Evolutionary conservation across 2,113 vertebrate species (phyloP), one percentile per base, ranked within the genome.

Genomic region (Microcebus murinus): DNA sequence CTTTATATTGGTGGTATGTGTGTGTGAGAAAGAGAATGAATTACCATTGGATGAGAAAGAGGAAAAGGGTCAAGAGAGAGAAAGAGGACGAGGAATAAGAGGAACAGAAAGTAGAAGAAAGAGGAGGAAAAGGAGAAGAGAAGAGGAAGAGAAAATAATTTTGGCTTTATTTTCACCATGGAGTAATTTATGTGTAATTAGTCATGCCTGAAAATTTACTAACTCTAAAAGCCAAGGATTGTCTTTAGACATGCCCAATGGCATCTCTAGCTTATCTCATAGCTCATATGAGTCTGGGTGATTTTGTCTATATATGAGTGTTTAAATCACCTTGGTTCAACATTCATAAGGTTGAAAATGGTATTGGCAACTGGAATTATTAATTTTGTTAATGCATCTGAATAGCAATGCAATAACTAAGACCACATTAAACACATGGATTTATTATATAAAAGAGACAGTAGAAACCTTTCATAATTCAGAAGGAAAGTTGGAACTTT

Each of bases 31-130:
- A 52, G 17, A 34, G 45, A 79, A 50, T 48, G 21, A 45, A 25
- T 90, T 90, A 55, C 11, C 25, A 70, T 0, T 86, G 36, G 18
- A 50, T 9, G 15, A 81, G 6, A 25, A 63, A 90, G 12, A 67
- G 15, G 27, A 29, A 15, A 52, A 87, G 18, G 14, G 21, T 5
- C 5, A 55, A 65, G 20, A 1, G 70, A 61, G 1, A 7, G 8
- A 2, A n/a, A 4, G 5, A 27, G 45, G 6, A 48, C 17, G 2
- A 5, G 61, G 6, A 8, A 31, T 0, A 45, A 57, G 12, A 31
- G 39, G 8, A 34, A 39, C 2, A 68, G 21, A 9, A 18, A 52
- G 39, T 52, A 13, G 29, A 57, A 82, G 45, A 20, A 57, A 74
- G 4, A 84, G 9, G 2, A 8, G 59, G 23, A 25, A 34, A 17